Conservation (phyloP, 2,113 vertebrate genomes). For the Sminthopsis crassicaudata region DNA sequence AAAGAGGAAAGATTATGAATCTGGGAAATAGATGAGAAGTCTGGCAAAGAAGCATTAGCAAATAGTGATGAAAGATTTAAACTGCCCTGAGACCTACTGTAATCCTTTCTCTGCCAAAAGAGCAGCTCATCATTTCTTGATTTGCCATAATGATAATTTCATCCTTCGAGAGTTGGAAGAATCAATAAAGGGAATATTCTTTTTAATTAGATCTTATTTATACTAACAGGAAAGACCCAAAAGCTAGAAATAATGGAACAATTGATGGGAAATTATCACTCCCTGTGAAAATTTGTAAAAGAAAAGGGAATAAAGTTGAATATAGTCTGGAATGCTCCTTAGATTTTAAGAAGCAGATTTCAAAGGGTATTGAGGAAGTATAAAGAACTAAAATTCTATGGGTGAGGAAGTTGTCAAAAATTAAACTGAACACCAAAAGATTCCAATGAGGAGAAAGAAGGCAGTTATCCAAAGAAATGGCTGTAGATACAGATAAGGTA, state of each 20-base stretch:
- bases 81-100: neutral
- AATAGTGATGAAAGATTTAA: neutral
- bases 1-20: neutral
- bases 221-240: neutral
- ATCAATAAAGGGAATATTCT: neutral
- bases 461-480: neutral
- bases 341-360: neutral
- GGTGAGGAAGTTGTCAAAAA: neutral
- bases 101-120: neutral
- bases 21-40: neutral
- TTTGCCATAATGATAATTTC: neutral
- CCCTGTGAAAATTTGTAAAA: neutral
- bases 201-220: neutral
- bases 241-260: neutral
- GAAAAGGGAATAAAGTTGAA: neutral
- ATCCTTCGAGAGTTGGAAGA: neutral
- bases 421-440: neutral
- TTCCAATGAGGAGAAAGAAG: neutral
- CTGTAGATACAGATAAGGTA: neutral
- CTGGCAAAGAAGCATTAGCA: neutral
- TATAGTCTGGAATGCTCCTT: neutral
- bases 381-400: neutral
- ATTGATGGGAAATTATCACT: neutral
- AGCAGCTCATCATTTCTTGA: neutral
- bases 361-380: neutral